phyloP scores from a whole-genome alignment of 2,113 vertebrate genomes.

The Campylomormyrus tamandua region DNA sequence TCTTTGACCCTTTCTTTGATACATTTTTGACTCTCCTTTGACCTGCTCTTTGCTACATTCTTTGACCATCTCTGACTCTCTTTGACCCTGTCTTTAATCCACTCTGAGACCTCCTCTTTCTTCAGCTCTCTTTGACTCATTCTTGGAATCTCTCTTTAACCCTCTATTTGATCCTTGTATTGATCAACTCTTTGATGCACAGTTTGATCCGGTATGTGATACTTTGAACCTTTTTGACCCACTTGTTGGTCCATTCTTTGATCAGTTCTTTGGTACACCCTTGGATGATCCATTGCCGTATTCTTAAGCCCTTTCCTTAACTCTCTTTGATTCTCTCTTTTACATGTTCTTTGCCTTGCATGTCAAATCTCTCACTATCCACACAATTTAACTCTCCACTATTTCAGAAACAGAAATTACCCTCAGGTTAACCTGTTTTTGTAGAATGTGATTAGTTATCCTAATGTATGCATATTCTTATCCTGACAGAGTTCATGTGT shows the following conservation, averaged over 20 bases:
- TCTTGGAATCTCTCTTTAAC: neutral
- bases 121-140: neutral
- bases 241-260: neutral
- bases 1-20: neutral
- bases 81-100: neutral
- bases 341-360: neutral
- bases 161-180: neutral
- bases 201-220: neutral
- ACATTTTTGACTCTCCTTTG: neutral
- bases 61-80: neutral
- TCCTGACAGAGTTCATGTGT: neutral
- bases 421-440: neutral
- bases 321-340: neutral
- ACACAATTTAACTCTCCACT: neutral
- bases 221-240: neutral
- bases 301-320: neutral
- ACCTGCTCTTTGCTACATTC: neutral
- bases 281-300: neutral
- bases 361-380: neutral
- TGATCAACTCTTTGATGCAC: neutral
- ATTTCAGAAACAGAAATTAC: neutral
- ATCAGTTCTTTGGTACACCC: too few species aligned
- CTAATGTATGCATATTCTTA: neutral
- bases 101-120: neutral
- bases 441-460: neutral